Evolutionary conservation across 2,113 vertebrate species (phyloP), one percentile per base, ranked within the genome.

Genomic region (Columba livia): DNA sequence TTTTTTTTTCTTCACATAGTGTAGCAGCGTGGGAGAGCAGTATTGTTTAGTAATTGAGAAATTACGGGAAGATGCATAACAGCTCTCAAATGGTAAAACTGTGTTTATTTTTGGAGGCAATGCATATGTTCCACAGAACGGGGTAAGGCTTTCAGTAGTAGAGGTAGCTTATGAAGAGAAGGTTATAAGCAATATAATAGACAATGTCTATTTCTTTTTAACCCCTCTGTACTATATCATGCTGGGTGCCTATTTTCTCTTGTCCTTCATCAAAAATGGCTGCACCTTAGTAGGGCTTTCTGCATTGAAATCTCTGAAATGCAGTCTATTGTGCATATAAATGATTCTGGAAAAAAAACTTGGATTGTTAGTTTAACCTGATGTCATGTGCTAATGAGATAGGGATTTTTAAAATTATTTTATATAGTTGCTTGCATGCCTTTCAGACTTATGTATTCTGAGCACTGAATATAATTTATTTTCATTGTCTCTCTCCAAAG

Each of bases 101-200:
- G 2, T 53, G 15, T 57, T 10, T 61, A 12, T 60, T 67, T 93
- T 78, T 67, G 25, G 48, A 66, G 24, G 7, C 8, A 53, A 6
- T 47, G 14, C 0, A 0, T 42, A 5, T 44, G 18, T 72, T 50
- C 16, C 31, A 12, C 9, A 44, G 21, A 48, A 54, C 5, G 29
- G 38, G 5, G 38, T 53, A 77, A 56, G 47, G 17, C 19, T 78
- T 90, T 66, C 15, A 61, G 6, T 54, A 6, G 21, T 6, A 50
- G 34, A 51, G 34, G 5, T 24, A 36, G 18, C 3, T 66, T 42
- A 23, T 50, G 34, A 38, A 44, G 36, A 38, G 34, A 7, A 10
- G 0, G 3, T 18, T 86, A 60, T 21, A 15, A 62, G 34, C 28
- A 50, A 42, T 2, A 0, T 9, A 78, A 44, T 13, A 65, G 29